Base-by-base conservation (phyloP, 2,888 invertebrate genomes). In the Plemyria rubiginata region DNA sequence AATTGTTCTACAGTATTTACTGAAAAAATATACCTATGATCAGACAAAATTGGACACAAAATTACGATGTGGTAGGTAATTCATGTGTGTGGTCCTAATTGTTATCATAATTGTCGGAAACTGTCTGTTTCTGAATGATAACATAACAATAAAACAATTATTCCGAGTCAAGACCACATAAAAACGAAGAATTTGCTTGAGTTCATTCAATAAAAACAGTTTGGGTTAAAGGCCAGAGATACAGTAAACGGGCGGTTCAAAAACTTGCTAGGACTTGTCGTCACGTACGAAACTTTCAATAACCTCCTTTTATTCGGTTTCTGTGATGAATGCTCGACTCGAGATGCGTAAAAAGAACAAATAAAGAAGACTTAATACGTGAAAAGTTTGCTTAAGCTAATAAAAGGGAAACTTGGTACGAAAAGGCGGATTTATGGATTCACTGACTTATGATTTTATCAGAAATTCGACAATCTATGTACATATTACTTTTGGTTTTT, bases 201-300 rank as follows among this genome's bases (percentile, higher is more conserved):
- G 70, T 72, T 77, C 74, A 79, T 81, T 76, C 65, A 79, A 78
- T 78, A 76, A 79, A 77, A 75, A 79, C 70, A 72, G 58, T 60
- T 65, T 58, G 54, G 70, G 67, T 64, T 61, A 62, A 59, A 70
- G 73, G 71, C 67, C 70, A 70, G 62, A 68, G 78, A 79, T 80
- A 77, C 77, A 75, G 70, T 67, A 74, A 52, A 65, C 43, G 7
- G 68, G 64, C 69, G 65, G 56, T 46, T 51, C 41, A 38, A 50
- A 36, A 54, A 49, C 66, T 73, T 61, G 66, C 64, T 75, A 68
- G 62, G 48, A 60, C 55, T 60, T 62, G 67, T 58, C 65, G 62
- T 76, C 75, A 81, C 78, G 80, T 79, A 77, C 75, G 62, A 73
- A 71, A 75, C 70, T 73, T 72, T 75, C 73, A 76, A 76, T 76